These are phyloP conservation scores for Argyra leucocephala DNA, from an alignment of 2,888 invertebrate species.

Conservation along the genomic window DNA sequence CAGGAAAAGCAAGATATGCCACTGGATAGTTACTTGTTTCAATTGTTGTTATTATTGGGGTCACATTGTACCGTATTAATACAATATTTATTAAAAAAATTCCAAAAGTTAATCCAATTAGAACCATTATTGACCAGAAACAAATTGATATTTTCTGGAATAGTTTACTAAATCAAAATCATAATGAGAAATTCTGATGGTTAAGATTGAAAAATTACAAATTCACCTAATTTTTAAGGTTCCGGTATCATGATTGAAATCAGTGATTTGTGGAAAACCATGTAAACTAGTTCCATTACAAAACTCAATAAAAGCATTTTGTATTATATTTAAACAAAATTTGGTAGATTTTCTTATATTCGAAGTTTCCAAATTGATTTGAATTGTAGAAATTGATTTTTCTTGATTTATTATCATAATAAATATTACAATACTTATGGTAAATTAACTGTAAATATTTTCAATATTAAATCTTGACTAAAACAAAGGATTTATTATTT, in stretches of 20 bases:
- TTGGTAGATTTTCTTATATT: not conserved
- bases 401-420: not conserved
- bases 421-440: too few relatives aligned
- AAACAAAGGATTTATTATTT: too few relatives aligned
- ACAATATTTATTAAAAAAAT: conserved; percentile 26
- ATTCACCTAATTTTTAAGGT: not conserved
- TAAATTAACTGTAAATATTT: too few relatives aligned
- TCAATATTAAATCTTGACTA: too few relatives aligned
- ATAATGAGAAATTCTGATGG: too few relatives aligned
- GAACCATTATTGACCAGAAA: conserved; percentile 23
- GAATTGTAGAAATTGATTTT: not conserved
- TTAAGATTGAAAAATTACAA: not conserved
- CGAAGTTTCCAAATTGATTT: not conserved
- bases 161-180: not conserved
- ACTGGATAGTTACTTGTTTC: conserved; percentile 54
- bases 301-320: not conserved
- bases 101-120: conserved; percentile 25
- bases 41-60: conserved; percentile 36
- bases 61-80: conserved; percentile 28
- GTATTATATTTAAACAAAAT: not conserved
- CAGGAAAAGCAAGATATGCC: conserved; percentile 58
- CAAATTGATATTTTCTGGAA: not conserved
- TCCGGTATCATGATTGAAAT: not conserved
- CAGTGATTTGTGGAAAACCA: not conserved
- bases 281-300: conserved; percentile 1